These are phyloP conservation scores for Sebastes minor DNA, from an alignment of 2,797 vertebrate species.

Conservation along the genomic window DNA sequence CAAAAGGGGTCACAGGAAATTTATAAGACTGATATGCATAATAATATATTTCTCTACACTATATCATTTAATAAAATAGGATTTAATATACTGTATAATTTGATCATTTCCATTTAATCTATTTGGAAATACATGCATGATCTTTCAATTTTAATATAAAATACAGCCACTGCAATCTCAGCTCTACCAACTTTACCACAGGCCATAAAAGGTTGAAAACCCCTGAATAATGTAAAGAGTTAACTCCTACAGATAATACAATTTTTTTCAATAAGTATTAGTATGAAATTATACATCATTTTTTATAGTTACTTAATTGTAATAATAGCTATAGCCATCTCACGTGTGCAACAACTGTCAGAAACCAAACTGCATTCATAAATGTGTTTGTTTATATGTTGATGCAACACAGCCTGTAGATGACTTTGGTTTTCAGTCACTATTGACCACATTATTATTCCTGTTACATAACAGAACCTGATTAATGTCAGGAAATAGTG, in stretches of 20 bases:
- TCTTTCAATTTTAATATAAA: neutral
- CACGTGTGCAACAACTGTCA: conserved; percentile 1
- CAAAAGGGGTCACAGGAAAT: neutral
- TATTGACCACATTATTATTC: neutral
- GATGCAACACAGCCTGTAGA: neutral
- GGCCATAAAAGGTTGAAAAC: neutral
- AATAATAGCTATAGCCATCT: neutral
- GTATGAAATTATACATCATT: neutral
- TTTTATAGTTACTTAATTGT: neutral
- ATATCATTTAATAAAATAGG: neutral
- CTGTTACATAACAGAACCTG: neutral
- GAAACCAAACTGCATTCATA: conserved; percentile 7
- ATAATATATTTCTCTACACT: neutral
- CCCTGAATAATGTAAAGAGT: neutral
- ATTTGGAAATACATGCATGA: neutral
- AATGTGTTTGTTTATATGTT: neutral
- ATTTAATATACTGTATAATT: neutral
- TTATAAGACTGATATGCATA: neutral
- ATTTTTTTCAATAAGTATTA: neutral
- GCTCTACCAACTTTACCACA: neutral
- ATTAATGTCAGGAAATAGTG: neutral
- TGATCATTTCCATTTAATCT: neutral
- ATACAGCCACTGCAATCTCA: neutral
- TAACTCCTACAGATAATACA: neutral
- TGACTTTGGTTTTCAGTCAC: neutral